These are phyloP conservation scores for Silurus meridionalis DNA, from an alignment of 2,113 vertebrate species.

Conservation along the genomic window DNA sequence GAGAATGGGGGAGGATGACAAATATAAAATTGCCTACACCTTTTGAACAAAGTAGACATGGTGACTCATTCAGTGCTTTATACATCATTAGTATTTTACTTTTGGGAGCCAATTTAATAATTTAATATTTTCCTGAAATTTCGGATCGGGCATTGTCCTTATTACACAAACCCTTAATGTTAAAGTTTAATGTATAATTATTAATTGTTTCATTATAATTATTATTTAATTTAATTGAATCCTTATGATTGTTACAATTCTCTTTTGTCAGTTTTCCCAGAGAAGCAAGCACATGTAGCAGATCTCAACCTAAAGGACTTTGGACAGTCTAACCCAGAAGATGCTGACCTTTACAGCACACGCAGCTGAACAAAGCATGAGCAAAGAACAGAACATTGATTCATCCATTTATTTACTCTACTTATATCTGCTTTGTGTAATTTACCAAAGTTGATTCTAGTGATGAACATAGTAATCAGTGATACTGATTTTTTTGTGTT, in stretches of 20 bases:
- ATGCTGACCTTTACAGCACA: constrained; percentile 80
- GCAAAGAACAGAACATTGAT: background rate
- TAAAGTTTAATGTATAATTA: too few species aligned
- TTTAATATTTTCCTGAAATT: too few species aligned
- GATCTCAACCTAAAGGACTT: constrained; percentile 71
- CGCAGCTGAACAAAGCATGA: constrained; percentile 67
- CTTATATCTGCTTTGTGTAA: background rate
- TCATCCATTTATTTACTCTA: background rate
- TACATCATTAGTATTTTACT: too few species aligned
- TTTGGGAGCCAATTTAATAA: too few species aligned
- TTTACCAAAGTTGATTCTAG: background rate
- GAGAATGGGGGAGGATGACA: too few species aligned
- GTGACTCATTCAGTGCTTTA: too few species aligned
- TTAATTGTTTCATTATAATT: too few species aligned
- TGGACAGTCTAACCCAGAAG: constrained; percentile 78
- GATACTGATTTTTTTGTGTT: background rate
- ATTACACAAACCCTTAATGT: too few species aligned
- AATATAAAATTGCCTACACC: too few species aligned
- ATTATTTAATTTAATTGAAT: background rate
- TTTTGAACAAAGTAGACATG: too few species aligned
- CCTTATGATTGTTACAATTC: background rate
- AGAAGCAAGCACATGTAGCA: constrained; percentile 53
- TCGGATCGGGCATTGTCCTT: too few species aligned
- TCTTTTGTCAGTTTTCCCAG: constrained; percentile 32
- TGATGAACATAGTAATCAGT: background rate